These are phyloP conservation scores for Macropus fuliginosus DNA, from an alignment of 2,797 vertebrate species.

Conservation along the genomic window DNA sequence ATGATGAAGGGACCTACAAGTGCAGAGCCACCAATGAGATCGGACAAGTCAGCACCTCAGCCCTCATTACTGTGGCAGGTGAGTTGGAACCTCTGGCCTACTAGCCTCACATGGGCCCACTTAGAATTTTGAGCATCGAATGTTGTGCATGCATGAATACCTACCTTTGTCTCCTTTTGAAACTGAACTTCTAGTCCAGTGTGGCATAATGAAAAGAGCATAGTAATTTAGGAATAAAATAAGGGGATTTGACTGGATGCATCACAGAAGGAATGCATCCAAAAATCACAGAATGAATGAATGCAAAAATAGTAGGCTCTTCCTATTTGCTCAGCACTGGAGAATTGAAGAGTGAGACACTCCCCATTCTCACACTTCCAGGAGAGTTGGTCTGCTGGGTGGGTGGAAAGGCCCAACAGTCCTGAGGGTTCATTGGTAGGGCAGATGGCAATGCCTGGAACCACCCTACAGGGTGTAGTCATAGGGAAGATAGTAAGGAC, in stretches of 20 bases:
- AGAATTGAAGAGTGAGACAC: neutral
- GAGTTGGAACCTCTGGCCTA: conserved; percentile 72
- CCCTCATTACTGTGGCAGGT: conserved; percentile 91
- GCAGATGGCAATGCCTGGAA: neutral
- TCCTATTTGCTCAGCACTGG: neutral
- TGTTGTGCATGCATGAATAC: neutral
- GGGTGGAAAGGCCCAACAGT: neutral
- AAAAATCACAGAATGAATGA: neutral
- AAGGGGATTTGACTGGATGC: neutral
- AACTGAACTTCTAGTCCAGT: neutral
- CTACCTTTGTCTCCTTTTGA: neutral
- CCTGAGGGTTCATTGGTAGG: neutral
- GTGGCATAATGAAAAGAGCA: neutral
- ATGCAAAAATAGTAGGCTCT: neutral
- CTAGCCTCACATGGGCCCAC: neutral
- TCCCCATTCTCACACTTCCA: neutral
- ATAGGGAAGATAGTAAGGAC: neutral
- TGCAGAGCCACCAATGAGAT: conserved; percentile 89
- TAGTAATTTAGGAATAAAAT: neutral
- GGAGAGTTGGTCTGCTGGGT: neutral
- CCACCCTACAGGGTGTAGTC: neutral
- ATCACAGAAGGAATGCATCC: neutral
- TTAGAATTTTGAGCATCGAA: neutral
- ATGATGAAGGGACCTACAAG: conserved; percentile 93
- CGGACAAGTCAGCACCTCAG: conserved; percentile 88